Percentiles rank a stretch among this genome's conserved stretches.
These are phyloP conservation scores for Phodopus roborovskii DNA, from an alignment of 2,113 vertebrate species.

Conservation along the genomic window DNA sequence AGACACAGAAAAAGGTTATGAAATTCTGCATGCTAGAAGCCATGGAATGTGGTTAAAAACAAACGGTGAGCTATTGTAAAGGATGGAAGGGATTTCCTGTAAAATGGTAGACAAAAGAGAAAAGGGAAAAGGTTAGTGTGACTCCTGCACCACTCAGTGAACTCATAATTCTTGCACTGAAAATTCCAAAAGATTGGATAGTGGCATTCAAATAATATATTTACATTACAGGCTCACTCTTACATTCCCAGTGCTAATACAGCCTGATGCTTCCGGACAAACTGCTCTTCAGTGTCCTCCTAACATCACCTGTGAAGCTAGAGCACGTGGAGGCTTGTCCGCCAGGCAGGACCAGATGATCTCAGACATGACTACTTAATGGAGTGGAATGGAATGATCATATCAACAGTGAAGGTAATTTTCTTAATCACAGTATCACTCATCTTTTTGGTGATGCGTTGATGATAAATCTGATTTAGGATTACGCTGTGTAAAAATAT, in stretches of 20 bases:
- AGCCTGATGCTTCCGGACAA: neutral
- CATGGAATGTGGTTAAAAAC: neutral
- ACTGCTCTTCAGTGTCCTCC: neutral
- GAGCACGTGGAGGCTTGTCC: neutral
- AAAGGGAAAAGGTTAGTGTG: neutral
- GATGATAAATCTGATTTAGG: slow-evolving; percentile 33
- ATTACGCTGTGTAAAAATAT: slow-evolving; percentile 11
- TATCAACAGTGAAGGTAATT: neutral
- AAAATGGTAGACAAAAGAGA: slow-evolving; percentile 27
- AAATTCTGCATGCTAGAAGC: slow-evolving; percentile 26
- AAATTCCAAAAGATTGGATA: neutral
- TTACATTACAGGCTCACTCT: neutral
- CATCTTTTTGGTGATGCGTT: slow-evolving; percentile 18
- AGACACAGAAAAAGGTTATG: slow-evolving; percentile 5
- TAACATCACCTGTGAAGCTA: neutral
- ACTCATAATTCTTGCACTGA: slow-evolving; percentile 7
- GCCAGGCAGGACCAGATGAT: neutral
- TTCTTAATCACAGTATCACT: slow-evolving; percentile 14
- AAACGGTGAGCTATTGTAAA: neutral
- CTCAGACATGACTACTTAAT: neutral
- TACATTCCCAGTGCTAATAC: neutral
- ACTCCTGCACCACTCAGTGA: slow-evolving; percentile 27
- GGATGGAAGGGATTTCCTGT: neutral
- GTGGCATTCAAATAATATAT: neutral
- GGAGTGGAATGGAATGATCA: slow-evolving; percentile 15